Conservation (phyloP, 2,113 vertebrate genomes). For the Notothenia coriiceps region DNA sequence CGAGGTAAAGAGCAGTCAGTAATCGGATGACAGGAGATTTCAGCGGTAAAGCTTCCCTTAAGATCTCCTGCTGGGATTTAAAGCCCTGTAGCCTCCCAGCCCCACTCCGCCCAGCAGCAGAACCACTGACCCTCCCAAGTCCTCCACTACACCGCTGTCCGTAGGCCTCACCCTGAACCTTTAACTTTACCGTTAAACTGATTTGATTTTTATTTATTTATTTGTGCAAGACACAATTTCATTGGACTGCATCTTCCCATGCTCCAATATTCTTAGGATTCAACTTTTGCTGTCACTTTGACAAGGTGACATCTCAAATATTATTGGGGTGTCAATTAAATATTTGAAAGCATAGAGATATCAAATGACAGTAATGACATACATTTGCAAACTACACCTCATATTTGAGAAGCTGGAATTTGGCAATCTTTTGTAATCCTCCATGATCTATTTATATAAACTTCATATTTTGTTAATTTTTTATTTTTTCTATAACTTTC, state of each 20-base stretch:
- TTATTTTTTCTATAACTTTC: background rate
- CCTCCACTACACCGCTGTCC: background rate
- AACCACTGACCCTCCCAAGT: background rate
- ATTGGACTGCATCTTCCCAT: background rate
- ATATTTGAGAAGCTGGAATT: background rate
- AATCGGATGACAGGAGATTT: conserved; percentile 85
- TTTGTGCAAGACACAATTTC: background rate
- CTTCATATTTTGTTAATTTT: background rate
- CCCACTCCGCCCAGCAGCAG: background rate
- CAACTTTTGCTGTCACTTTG: background rate
- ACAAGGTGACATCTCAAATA: background rate
- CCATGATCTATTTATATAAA: background rate
- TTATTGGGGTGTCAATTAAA: background rate
- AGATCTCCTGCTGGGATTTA: conserved; percentile 74
- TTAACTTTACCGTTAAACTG: background rate
- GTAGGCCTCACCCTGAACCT: background rate
- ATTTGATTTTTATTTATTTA: background rate
- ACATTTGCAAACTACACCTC: background rate
- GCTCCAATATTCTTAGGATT: background rate
- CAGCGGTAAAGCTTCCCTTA: conserved; percentile 69
- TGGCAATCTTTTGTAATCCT: background rate
- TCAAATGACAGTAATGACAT: no score
- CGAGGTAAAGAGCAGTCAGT: conserved; percentile 72
- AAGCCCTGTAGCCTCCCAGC: conserved; percentile 27
- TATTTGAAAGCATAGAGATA: background rate